Conservation (phyloP, 2,113 vertebrate species). For the Rallus limicola region DNA sequence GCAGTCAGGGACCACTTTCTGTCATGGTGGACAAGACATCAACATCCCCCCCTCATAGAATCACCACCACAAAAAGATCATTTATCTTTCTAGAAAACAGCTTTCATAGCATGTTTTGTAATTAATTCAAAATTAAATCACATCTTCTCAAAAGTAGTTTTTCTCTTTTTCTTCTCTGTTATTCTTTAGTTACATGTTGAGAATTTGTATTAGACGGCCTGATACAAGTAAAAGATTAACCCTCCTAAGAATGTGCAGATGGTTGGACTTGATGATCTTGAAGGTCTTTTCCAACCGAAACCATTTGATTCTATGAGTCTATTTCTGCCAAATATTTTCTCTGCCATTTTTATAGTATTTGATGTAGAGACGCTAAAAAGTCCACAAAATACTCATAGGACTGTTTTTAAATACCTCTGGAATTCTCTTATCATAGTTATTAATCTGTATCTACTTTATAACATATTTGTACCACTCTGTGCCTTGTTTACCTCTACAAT, state of each 20-base stretch:
- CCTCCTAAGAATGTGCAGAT: fast-evolving
- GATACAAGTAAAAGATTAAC: neutral
- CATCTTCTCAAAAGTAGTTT: neutral
- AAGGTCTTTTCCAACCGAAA: no score
- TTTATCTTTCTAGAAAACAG: neutral
- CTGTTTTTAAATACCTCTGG: neutral
- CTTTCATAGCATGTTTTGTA: neutral
- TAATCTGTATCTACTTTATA: neutral
- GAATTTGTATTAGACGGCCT: neutral
- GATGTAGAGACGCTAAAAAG: neutral
- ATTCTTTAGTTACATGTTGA: neutral
- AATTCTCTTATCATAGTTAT: neutral
- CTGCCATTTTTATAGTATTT: neutral
- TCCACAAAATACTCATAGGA: neutral
- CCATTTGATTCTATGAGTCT: no score
- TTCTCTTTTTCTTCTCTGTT: neutral
- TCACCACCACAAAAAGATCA: neutral
- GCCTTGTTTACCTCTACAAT: neutral
- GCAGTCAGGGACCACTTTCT: neutral
- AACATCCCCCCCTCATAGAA: neutral
- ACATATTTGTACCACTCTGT: neutral
- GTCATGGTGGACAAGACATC: neutral
- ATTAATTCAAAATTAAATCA: neutral
- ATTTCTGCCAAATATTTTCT: neutral
- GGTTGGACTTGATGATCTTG: no score